These are phyloP conservation scores for Bunonema sp. DNA, from an alignment of 2,888 invertebrate species.

Conservation along the genomic window DNA sequence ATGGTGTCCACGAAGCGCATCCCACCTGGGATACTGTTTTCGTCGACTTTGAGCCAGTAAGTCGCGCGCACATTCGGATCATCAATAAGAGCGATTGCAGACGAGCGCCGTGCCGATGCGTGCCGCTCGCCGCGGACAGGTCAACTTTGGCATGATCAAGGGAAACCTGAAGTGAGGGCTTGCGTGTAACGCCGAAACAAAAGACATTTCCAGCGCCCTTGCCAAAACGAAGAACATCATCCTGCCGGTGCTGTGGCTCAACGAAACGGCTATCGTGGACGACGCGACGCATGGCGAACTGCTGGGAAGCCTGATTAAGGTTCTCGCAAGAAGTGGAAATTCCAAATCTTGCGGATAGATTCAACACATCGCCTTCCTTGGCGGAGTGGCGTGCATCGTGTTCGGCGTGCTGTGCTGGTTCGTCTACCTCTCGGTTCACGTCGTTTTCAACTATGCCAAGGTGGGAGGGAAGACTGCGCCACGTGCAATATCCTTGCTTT, in stretches of 20 bases:
- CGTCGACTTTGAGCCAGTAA: conserved; percentile 33
- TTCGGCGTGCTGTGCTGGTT: no score
- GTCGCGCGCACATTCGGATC: conserved; percentile 20
- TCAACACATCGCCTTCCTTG: no score
- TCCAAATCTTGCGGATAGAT: no score
- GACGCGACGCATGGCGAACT: conserved; percentile 23
- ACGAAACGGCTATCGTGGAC: conserved; percentile 34
- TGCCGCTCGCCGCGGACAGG: conserved; percentile 29
- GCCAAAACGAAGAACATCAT: conserved; percentile 15
- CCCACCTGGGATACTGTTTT: conserved; percentile 18
- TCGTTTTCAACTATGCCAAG: no score
- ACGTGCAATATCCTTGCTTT: no score
- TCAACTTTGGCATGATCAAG: conserved; percentile 34
- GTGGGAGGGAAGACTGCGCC: no score
- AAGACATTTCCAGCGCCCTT: conserved; percentile 9
- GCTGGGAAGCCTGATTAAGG: no score
- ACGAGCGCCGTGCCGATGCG: conserved; percentile 11
- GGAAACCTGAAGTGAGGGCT: conserved; percentile 21
- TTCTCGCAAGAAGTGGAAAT: no score
- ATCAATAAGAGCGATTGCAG: background rate
- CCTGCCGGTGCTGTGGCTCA: conserved; percentile 39
- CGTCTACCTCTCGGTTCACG: no score
- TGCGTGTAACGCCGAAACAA: background rate
- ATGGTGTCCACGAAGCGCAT: background rate
- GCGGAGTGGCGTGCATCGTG: no score